phyloP scores from a whole-genome alignment of 64 coral and sea anemone genomes.

The Montipora sp. region DNA sequence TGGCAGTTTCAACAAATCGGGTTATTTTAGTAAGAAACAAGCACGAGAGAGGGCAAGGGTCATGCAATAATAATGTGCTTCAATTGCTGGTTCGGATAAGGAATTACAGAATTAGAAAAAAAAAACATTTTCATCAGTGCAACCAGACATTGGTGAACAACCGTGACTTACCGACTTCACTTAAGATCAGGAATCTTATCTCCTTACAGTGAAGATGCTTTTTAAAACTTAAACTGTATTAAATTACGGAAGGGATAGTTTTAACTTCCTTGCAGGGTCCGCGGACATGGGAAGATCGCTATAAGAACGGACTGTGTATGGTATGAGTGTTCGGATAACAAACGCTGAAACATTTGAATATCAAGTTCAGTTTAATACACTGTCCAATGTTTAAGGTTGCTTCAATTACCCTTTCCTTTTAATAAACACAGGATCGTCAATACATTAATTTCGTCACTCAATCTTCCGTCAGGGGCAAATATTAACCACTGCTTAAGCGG shows the following conservation, averaged over 20 bases:
- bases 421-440: too few species aligned
- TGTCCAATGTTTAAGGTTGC: not conserved
- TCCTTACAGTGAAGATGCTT: not conserved
- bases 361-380: not conserved
- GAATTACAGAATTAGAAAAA: not conserved
- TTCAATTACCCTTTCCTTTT: too few species aligned
- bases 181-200: not conserved
- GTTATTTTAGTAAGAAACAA: not conserved
- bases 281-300: too few species aligned
- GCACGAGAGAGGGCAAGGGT: not conserved
- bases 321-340: not conserved
- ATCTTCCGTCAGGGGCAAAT: too few species aligned
- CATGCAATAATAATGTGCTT: not conserved
- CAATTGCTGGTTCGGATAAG: not conserved
- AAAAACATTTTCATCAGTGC: not conserved
- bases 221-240: not conserved
- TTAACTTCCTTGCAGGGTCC: too few species aligned
- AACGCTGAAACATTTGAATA: not conserved
- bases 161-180: not conserved
- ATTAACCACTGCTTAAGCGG: too few species aligned
- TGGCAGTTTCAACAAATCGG: not conserved
- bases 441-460: too few species aligned
- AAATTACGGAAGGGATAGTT: not conserved
- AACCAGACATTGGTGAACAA: too few species aligned
- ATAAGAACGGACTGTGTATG: too few species aligned